Percentiles rank a stretch among this genome's conserved stretches.
Conservation (phyloP, 1,140 invertebrate genomes). For the Aphaenogaster rudis region DNA sequence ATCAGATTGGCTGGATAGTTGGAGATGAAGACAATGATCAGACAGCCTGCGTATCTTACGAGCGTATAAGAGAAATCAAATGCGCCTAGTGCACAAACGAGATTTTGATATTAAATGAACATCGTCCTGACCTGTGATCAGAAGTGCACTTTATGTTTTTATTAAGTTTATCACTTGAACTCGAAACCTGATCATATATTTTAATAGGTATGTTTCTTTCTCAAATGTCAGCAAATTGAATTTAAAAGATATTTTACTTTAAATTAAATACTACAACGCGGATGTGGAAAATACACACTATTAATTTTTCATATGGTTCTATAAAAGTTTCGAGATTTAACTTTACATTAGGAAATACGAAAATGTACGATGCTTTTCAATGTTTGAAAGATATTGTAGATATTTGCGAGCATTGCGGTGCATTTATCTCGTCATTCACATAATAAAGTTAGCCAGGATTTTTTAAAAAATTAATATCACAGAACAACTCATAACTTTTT, state of each 20-base stretch:
- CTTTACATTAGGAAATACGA: background rate
- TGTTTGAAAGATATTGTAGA: background rate
- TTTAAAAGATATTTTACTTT: background rate
- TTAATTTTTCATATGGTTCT: background rate
- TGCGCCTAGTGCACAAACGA: background rate
- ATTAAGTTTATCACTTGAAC: background rate
- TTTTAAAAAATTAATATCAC: too few relatives aligned
- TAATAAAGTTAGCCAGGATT: background rate
- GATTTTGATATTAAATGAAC: background rate
- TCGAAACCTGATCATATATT: background rate
- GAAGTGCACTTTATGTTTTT: background rate
- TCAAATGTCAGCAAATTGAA: background rate
- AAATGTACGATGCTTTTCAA: background rate
- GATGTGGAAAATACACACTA: background rate
- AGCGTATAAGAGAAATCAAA: background rate
- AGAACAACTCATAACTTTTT: too few relatives aligned
- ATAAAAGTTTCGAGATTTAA: background rate
- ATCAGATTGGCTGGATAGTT: constrained; percentile 5
- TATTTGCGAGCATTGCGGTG: background rate
- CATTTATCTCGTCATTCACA: background rate
- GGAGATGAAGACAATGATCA: background rate
- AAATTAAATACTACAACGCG: background rate
- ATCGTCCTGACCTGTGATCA: background rate
- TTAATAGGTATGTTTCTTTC: background rate
- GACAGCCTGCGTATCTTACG: background rate